These are phyloP conservation scores for Pimephales promelas DNA, from an alignment of 2,113 vertebrate genomes.

Conservation along the genomic window DNA sequence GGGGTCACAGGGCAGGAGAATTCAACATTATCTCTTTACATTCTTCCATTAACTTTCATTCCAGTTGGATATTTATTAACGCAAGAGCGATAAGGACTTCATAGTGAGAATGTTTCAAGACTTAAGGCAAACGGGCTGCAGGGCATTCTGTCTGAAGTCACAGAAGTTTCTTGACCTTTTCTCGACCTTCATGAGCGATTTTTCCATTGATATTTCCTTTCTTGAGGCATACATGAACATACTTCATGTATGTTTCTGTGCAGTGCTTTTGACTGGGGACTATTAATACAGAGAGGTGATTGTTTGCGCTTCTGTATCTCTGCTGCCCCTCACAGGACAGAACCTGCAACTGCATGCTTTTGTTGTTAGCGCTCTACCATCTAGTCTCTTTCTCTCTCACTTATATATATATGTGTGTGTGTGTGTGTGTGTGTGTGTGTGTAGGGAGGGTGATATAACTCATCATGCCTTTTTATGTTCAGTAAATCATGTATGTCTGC, in stretches of 20 bases:
- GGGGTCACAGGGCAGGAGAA: constrained; percentile 28
- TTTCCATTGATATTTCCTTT: constrained; percentile 7
- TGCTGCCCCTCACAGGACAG: constrained; percentile 74
- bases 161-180: neutral
- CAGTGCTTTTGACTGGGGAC: constrained; percentile 2
- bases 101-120: constrained; percentile 34
- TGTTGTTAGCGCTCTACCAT: neutral
- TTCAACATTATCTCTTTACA: constrained; percentile 30
- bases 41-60: constrained; percentile 37
- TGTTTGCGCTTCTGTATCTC: constrained; percentile 68
- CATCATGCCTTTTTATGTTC: constrained; percentile 23
- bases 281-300: constrained; percentile 38
- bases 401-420: no score
- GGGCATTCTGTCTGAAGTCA: neutral
- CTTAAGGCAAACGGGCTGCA: neutral
- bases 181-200: constrained; percentile 3
- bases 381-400: neutral
- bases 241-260: constrained; percentile 57
- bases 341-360: constrained; percentile 55
- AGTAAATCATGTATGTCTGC: constrained; percentile 28
- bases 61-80: constrained; percentile 35
- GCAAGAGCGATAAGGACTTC: neutral
- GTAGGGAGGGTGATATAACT: neutral
- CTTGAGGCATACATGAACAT: no score
- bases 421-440: neutral